Evolutionary conservation across 2,113 vertebrate species (phyloP), one percentile per base, ranked within the genome.

Genomic region (Xenopus laevis): DNA sequence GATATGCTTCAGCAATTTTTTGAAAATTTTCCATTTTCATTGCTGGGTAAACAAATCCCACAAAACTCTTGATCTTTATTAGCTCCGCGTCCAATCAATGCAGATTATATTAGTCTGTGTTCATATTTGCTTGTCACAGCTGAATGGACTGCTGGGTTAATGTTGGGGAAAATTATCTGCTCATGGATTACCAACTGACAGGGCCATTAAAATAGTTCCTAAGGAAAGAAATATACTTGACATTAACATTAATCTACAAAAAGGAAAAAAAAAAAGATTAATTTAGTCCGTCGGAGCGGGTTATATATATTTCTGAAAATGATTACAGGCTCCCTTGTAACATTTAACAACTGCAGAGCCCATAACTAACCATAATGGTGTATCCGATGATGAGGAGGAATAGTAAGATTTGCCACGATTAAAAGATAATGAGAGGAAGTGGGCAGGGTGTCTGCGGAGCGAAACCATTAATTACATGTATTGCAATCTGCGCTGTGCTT

Each of bases 131-230:
- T 21, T 72, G 59, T 83, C 71, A 69, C 65, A 55, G 23, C 2
- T 86, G 79, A 71, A 68, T 59, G 55, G 4, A 79, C 76, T 80
- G 55, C 67, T 82, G 13, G 81, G 17, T 47, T 67, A 68, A 9
- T 27, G n/a, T 58, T 60, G 18, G 58, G 20, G 27, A 74, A 79
- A 81, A 4, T 16, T 78, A 21, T 72, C 78, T 58, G 44, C 58
- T 78, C 67, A 78, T 65, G 74, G 68, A 79, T 83, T 83, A 82
- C n/a, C 30, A 77, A 81, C 72, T 2, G 0, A 81, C 65, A 74
- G 20, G 65, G 50, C 71, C 70, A 82, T 83, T 85, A 86, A 84
- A 86, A 82, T 4, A 65, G 46, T 80, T 81, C 68, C 67, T 82
- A 79, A 81, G 61, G 47, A 61, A 81, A 77, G 79, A 81, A 71